phyloP scores from a whole-genome alignment of 1,140 invertebrate species.

The Galleria mellonella region DNA sequence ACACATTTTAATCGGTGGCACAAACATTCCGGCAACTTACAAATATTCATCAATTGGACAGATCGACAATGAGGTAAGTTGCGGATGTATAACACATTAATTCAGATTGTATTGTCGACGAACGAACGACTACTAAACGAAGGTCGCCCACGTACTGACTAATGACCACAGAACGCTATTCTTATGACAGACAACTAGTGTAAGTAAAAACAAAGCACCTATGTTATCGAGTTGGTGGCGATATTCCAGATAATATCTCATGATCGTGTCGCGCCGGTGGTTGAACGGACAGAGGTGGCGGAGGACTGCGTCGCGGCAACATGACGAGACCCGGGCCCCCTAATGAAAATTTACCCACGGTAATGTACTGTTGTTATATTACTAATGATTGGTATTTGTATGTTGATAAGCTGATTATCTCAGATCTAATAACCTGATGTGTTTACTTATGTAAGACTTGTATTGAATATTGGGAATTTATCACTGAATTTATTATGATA shows the following conservation, averaged over 20 bases:
- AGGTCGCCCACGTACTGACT: too few relatives aligned
- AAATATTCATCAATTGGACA: not conserved
- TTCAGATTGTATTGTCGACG: too few relatives aligned
- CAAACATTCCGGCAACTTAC: not conserved
- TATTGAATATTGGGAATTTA: too few relatives aligned
- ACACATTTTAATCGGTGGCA: too few relatives aligned
- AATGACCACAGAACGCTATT: not conserved
- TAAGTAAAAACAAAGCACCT: not conserved
- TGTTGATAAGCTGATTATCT: too few relatives aligned
- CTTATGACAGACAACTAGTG: slow-evolving; percentile 8
- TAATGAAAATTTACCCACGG: slow-evolving; percentile 85
- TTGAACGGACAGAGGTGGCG: not conserved
- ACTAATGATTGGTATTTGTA: not conserved
- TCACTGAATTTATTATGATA: too few relatives aligned
- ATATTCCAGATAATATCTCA: slow-evolving; percentile 17
- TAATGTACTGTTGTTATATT: slow-evolving; percentile 17
- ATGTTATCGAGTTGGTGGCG: slow-evolving; percentile 8
- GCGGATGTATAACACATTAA: too few relatives aligned
- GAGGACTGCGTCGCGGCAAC: slow-evolving; percentile 25
- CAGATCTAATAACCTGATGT: too few relatives aligned
- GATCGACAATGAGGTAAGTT: slow-evolving; percentile 8
- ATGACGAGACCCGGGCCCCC: slow-evolving; percentile 83
- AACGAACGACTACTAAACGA: too few relatives aligned
- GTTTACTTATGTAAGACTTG: too few relatives aligned
- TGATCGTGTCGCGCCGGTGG: slow-evolving; percentile 7